Evolutionary conservation across 2,797 vertebrate genomes (phyloP).

Genomic region (Sebastes matsubarae): DNA sequence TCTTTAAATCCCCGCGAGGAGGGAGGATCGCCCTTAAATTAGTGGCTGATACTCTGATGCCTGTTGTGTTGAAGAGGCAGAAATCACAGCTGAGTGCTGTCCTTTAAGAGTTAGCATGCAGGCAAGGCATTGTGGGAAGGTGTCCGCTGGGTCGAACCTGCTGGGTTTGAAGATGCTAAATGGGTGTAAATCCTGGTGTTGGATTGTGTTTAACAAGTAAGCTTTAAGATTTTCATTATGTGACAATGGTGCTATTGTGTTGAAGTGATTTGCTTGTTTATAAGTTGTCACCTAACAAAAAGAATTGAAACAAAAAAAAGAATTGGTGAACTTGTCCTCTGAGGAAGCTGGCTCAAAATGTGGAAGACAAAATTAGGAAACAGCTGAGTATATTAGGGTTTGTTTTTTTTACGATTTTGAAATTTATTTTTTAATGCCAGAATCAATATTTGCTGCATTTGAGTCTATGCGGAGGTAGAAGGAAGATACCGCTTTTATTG

Average conservation of each 20-base stretch:
- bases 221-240: not conserved
- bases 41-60: slow-evolving; percentile 31
- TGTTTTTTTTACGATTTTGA: too few relatives aligned
- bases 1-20: slow-evolving; percentile 62
- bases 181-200: not conserved
- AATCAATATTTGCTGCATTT: too few relatives aligned
- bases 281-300: not conserved
- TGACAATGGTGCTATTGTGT: not conserved
- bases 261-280: not conserved
- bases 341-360: not conserved
- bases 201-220: not conserved
- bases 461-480: too few relatives aligned
- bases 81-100: slow-evolving; percentile 20
- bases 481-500: too few relatives aligned
- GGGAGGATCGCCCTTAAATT: slow-evolving; percentile 47
- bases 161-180: not conserved
- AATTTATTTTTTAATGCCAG: too few relatives aligned
- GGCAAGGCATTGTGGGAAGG: not conserved
- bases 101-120: slow-evolving; percentile 16
- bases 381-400: too few relatives aligned
- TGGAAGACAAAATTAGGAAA: not conserved
- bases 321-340: not conserved
- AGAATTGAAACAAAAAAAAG: not conserved
- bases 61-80: slow-evolving; percentile 17
- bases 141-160: not conserved